Evolutionary conservation across 2,113 vertebrate genomes (phyloP).

Genomic region (Cacatua alba): DNA sequence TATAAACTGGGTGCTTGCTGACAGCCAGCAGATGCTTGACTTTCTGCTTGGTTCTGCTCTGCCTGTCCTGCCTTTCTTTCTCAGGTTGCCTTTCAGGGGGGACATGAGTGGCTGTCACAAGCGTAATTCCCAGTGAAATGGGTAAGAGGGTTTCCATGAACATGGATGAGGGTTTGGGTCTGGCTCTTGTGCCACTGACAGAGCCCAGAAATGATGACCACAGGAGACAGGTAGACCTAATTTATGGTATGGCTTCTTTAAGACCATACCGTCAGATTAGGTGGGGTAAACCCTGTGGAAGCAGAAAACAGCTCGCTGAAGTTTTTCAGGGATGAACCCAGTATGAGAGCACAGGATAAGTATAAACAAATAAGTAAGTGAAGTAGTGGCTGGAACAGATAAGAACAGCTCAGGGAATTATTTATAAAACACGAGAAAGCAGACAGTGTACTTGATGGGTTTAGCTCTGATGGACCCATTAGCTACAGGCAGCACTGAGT

Average conservation of each 20-base stretch:
- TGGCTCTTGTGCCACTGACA: background rate
- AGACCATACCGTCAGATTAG: background rate
- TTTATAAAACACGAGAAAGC: constrained; percentile 29
- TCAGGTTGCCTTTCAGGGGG: background rate
- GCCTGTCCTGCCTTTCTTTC: background rate
- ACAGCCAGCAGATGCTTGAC: background rate
- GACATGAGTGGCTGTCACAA: background rate
- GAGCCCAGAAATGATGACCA: background rate
- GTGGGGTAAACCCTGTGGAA: background rate
- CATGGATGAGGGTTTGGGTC: background rate
- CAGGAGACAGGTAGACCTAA: background rate
- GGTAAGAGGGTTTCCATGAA: background rate
- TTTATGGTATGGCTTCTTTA: background rate
- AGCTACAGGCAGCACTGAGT: background rate
- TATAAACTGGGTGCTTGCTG: background rate
- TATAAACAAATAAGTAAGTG: constrained; percentile 54
- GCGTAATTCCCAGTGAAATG: background rate
- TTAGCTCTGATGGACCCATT: constrained; percentile 36
- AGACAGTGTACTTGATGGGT: background rate
- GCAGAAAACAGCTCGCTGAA: background rate
- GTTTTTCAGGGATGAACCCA: constrained; percentile 6
- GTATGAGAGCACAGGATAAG: background rate
- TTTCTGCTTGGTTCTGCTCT: background rate
- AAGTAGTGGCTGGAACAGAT: constrained; percentile 18
- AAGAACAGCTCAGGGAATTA: constrained; percentile 42